phyloP scores from a whole-genome alignment of 2,113 vertebrate species.

The Etia nguti region DNA sequence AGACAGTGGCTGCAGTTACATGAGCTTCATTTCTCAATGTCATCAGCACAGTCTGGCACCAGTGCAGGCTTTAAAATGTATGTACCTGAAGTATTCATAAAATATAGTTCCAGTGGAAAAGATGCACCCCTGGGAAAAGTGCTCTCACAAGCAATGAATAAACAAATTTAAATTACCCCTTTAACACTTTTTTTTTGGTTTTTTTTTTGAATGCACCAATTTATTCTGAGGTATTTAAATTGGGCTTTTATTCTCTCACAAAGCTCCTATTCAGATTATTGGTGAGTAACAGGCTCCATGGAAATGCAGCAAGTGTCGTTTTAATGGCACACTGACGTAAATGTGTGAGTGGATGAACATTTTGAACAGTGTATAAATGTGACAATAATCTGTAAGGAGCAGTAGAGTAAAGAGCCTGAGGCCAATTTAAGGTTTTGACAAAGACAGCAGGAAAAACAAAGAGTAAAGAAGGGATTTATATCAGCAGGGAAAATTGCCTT shows the following conservation, averaged over 20 bases:
- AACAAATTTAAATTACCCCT: not conserved
- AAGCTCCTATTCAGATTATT: not conserved
- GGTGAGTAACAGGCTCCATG: constrained; percentile 8
- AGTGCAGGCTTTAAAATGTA: not conserved
- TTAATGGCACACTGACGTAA: not conserved
- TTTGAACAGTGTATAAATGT: not conserved
- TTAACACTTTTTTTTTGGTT: not conserved
- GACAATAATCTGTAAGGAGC: not conserved
- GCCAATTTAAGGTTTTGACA: constrained; percentile 4
- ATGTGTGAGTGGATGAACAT: not conserved
- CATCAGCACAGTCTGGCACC: not conserved
- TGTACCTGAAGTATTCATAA: not conserved
- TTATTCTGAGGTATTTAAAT: not conserved
- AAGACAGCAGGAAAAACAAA: not conserved
- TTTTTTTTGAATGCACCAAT: not conserved
- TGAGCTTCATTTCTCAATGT: not conserved
- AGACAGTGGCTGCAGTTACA: constrained; percentile 33
- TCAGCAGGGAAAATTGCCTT: not conserved
- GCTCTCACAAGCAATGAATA: not conserved
- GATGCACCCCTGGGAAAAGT: not conserved
- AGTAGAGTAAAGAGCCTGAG: not conserved
- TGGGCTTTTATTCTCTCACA: not conserved
- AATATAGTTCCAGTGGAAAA: not conserved
- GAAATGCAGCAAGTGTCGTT: constrained; percentile 32
- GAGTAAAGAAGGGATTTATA: not conserved